phyloP scores from a whole-genome alignment of 2,888 invertebrate species.

The Deroplatys truncata region DNA sequence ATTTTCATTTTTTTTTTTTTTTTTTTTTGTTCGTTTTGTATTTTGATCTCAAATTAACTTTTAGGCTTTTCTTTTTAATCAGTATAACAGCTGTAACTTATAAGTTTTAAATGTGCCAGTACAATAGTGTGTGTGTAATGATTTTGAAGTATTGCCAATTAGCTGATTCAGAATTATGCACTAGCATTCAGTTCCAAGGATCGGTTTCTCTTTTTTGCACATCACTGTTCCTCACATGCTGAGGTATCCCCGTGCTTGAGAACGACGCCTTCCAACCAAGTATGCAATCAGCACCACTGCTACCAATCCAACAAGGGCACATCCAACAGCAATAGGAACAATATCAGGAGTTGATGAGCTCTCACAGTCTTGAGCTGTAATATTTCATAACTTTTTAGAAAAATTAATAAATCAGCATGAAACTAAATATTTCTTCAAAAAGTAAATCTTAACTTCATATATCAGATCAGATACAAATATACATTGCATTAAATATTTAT shows the following conservation, averaged over 20 bases:
- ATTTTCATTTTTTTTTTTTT: no score
- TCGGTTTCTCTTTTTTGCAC: neutral
- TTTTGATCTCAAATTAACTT: neutral
- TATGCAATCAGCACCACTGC: slow-evolving; percentile 89
- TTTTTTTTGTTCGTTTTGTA: neutral
- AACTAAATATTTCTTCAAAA: neutral
- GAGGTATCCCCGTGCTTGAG: slow-evolving; percentile 78
- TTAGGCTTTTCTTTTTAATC: neutral
- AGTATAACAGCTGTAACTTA: neutral
- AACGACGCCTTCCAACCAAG: slow-evolving; percentile 83
- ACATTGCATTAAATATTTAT: no score
- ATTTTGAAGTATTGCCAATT: neutral
- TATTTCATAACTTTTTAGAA: slow-evolving; percentile 27
- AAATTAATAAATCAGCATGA: neutral
- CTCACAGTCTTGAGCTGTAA: slow-evolving; percentile 68
- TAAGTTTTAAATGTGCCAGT: neutral
- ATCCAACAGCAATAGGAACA: slow-evolving; percentile 96
- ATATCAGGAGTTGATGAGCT: slow-evolving; percentile 75
- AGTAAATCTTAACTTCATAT: neutral
- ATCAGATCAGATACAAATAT: neutral
- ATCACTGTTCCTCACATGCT: slow-evolving; percentile 64
- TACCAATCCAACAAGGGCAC: slow-evolving; percentile 84
- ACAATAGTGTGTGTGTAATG: neutral
- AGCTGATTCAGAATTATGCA: neutral
- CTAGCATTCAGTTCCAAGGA: neutral